A percentile compares a stretch with the other conserved stretches of the same genome.
These are phyloP conservation scores for Pseudochromis fuscus DNA, from an alignment of 2,797 vertebrate genomes.

Conservation along the genomic window DNA sequence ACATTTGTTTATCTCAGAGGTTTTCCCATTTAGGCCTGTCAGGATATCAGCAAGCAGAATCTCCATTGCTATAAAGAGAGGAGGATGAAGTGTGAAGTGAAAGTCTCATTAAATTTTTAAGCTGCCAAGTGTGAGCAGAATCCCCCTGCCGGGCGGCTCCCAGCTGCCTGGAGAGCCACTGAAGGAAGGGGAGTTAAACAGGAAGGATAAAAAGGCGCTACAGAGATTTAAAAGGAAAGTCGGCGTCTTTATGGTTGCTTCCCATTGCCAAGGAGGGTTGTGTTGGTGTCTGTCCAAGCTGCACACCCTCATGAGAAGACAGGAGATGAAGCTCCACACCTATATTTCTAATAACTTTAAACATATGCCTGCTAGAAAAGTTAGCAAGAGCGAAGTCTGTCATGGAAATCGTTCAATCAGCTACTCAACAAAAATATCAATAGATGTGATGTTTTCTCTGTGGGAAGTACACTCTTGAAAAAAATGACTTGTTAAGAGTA, in stretches of 20 bases:
- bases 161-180: slow-evolving; percentile 71
- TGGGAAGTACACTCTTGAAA: no score
- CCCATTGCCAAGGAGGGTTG: slow-evolving; percentile 50
- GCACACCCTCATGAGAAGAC: slow-evolving; percentile 45
- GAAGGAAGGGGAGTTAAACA: slow-evolving; percentile 74
- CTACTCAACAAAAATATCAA: no score
- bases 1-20: slow-evolving; percentile 73
- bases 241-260: slow-evolving; percentile 62
- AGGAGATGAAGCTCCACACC: slow-evolving; percentile 52
- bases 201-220: slow-evolving; percentile 73
- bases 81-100: slow-evolving; percentile 84
- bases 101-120: slow-evolving; percentile 88
- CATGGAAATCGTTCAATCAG: no score
- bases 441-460: no score
- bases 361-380: slow-evolving; percentile 52
- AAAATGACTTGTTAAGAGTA: background rate
- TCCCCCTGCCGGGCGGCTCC: slow-evolving; percentile 76
- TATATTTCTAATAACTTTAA: slow-evolving; percentile 43
- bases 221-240: slow-evolving; percentile 65
- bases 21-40: slow-evolving; percentile 70
- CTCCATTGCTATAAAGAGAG: slow-evolving; percentile 69
- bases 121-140: slow-evolving; percentile 80
- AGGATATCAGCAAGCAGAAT: slow-evolving; percentile 74
- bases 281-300: slow-evolving; percentile 55
- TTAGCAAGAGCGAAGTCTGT: slow-evolving; percentile 11